These are phyloP conservation scores for Falcaria lacertinaria DNA, from an alignment of 2,888 invertebrate species.

Conservation along the genomic window DNA sequence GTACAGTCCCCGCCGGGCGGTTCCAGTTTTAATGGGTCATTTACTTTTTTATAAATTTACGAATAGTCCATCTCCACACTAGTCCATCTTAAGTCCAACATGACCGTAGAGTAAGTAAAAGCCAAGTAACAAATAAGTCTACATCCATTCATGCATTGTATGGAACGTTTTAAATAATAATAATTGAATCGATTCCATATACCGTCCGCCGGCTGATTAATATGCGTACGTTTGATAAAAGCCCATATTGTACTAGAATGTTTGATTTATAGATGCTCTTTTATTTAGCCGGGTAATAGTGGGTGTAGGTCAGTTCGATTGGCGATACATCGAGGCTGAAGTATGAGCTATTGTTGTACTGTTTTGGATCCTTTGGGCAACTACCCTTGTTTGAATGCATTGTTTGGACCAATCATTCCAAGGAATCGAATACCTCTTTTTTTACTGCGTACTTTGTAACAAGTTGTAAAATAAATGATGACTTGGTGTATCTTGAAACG, in stretches of 20 bases:
- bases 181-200: conserved; percentile 70
- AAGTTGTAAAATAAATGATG: too few species aligned
- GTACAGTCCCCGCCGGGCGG: too few species aligned
- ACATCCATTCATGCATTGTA: conserved; percentile 73
- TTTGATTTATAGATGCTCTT: conserved; percentile 33
- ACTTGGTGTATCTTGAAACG: too few species aligned
- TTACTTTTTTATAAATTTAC: neutral
- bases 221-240: conserved; percentile 38
- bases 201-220: conserved; percentile 51
- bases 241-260: conserved; percentile 40
- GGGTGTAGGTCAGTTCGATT: conserved; percentile 29
- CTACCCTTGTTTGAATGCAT: neutral
- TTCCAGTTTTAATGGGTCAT: too few species aligned
- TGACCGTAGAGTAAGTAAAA: conserved; percentile 63
- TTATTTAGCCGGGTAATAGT: conserved; percentile 20
- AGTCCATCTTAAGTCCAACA: conserved; percentile 21
- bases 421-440: neutral
- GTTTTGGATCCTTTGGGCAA: neutral
- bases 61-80: conserved; percentile 35
- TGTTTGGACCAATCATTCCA: neutral
- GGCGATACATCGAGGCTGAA: neutral
- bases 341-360: neutral
- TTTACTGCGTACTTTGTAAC: too few species aligned
- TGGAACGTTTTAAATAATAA: conserved; percentile 70
- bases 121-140: conserved; percentile 66